Percentiles rank a stretch among this genome's conserved stretches.
phyloP scores from a whole-genome alignment of 2,113 vertebrate genomes.

The Chionomys nivalis region DNA sequence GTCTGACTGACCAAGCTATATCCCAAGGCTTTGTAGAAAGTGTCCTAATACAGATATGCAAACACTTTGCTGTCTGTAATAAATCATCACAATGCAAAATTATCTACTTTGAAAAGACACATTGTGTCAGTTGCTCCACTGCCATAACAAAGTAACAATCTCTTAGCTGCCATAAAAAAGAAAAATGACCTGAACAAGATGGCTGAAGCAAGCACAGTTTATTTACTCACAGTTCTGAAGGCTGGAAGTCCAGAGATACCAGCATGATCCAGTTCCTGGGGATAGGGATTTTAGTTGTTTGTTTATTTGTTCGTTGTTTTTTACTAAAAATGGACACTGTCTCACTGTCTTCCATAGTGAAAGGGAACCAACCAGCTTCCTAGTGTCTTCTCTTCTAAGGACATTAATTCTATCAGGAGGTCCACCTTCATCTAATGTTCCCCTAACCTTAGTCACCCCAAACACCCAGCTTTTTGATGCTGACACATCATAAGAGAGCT shows the following conservation, averaged over 20 bases:
- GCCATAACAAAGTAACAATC: not conserved
- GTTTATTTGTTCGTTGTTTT: not conserved
- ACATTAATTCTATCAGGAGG: not conserved
- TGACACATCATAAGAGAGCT: accelerated
- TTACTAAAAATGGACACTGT: no score
- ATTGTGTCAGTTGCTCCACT: not conserved
- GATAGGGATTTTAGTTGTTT: not conserved
- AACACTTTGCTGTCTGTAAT: not conserved
- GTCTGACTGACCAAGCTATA: not conserved
- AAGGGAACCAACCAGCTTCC: not conserved
- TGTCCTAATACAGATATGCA: not conserved
- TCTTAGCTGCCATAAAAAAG: not conserved
- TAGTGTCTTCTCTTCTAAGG: not conserved
- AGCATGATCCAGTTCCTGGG: accelerated
- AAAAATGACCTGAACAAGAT: not conserved
- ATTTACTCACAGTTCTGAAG: not conserved
- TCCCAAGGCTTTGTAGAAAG: accelerated
- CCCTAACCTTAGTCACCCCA: not conserved
- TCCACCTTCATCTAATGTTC: not conserved
- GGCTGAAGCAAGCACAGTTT: not conserved
- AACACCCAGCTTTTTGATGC: not conserved
- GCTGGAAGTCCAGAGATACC: not conserved
- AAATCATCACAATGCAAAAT: not conserved
- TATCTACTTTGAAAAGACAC: not conserved
- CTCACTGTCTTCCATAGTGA: accelerated